phyloP scores from a whole-genome alignment of 1,140 invertebrate genomes.

The Formica exsecta region DNA sequence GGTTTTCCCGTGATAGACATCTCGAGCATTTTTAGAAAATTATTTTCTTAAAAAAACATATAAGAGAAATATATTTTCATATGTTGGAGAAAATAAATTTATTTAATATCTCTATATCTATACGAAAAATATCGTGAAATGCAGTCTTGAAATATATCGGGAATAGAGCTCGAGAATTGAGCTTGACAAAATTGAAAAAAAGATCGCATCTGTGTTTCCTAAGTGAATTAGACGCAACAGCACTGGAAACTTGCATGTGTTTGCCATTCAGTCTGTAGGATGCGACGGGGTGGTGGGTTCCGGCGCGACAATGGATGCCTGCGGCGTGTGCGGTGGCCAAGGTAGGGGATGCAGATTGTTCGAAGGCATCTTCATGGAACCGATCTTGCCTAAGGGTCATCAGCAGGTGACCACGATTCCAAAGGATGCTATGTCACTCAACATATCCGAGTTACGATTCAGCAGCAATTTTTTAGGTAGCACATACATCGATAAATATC shows the following conservation, averaged over 20 bases:
- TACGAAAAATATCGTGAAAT: neutral
- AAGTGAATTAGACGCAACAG: slow-evolving; percentile 7
- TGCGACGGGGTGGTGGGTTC: slow-evolving; percentile 92
- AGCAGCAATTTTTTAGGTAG: slow-evolving; percentile 95
- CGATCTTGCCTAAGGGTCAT: slow-evolving; percentile 93
- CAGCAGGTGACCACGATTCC: slow-evolving; percentile 95
- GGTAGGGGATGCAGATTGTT: slow-evolving; percentile 88
- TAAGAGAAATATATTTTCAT: neutral
- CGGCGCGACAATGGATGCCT: slow-evolving; percentile 88
- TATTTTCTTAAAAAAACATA: neutral
- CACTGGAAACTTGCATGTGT: slow-evolving; percentile 27
- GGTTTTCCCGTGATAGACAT: neutral
- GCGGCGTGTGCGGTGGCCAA: slow-evolving; percentile 87
- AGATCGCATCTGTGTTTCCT: neutral
- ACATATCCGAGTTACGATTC: slow-evolving; percentile 94
- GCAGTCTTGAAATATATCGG: neutral
- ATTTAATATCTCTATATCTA: too few species aligned
- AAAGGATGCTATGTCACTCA: slow-evolving; percentile 95
- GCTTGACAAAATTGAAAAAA: neutral
- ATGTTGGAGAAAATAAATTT: neutral
- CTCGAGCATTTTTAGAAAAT: neutral
- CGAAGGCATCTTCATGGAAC: slow-evolving; percentile 93
- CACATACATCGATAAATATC: neutral
- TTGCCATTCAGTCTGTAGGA: slow-evolving; percentile 87
- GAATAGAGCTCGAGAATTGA: neutral